These are phyloP conservation scores for Caiman crocodilus DNA, from an alignment of 2,797 vertebrate genomes.

Conservation along the genomic window DNA sequence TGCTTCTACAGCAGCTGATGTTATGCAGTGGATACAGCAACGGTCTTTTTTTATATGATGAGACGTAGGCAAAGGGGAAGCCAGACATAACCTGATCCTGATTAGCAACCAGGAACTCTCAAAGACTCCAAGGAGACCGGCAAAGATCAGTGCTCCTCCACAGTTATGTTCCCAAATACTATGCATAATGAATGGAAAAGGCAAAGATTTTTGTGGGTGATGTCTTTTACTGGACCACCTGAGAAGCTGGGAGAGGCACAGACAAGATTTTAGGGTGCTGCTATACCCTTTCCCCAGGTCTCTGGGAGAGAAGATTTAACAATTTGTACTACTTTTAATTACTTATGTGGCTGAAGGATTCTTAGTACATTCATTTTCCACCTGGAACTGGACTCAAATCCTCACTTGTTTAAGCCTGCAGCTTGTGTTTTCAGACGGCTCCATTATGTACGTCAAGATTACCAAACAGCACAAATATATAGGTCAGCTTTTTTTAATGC, in stretches of 20 bases:
- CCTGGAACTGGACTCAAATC: background rate
- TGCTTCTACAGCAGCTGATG: background rate
- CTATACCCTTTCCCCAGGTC: background rate
- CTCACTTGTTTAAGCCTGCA: background rate
- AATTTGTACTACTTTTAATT: background rate
- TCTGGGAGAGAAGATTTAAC: background rate
- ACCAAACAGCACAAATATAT: background rate
- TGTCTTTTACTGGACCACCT: background rate
- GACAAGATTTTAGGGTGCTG: background rate
- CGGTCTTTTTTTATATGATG: background rate
- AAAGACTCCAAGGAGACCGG: background rate
- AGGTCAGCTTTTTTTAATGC: background rate
- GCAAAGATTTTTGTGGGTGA: too few relatives aligned
- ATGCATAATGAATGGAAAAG: background rate
- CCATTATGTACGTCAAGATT: background rate
- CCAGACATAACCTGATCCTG: background rate
- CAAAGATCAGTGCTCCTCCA: background rate
- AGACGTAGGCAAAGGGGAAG: background rate
- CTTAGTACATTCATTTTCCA: accelerated
- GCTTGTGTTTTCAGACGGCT: background rate
- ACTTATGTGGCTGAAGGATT: background rate
- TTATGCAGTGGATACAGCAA: background rate
- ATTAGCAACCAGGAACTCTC: background rate
- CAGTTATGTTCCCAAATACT: background rate
- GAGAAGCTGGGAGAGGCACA: background rate